These are phyloP conservation scores for Drepana falcataria DNA, from an alignment of 2,888 invertebrate species.

Conservation along the genomic window DNA sequence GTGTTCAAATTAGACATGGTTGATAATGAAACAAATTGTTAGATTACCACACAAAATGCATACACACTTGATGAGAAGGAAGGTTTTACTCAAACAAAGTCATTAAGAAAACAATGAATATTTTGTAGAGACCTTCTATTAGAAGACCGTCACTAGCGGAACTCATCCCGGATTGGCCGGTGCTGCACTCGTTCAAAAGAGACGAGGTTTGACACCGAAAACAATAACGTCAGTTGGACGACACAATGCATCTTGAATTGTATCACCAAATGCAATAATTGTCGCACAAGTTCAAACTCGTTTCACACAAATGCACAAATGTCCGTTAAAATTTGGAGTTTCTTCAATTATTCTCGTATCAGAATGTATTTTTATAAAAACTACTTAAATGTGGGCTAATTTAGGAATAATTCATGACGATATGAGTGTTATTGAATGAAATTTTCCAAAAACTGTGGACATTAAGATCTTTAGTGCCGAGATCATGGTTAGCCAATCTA, in stretches of 20 bases:
- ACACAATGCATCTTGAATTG: conserved; percentile 70
- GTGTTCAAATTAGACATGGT: too few relatives aligned
- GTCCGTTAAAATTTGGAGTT: conserved; percentile 37
- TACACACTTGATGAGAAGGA: not conserved
- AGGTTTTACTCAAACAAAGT: conserved; percentile 8
- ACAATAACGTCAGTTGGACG: conserved; percentile 46
- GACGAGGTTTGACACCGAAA: conserved; percentile 87
- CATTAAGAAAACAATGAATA: conserved; percentile 59
- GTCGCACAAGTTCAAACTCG: conserved; percentile 50
- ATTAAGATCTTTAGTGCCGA: conserved; percentile 34
- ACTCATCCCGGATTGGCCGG: conserved; percentile 98
- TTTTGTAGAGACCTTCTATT: conserved; percentile 75
- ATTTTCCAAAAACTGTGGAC: conserved; percentile 24
- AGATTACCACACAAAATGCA: not conserved
- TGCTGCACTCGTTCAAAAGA: conserved; percentile 88
- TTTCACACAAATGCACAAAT: conserved; percentile 38
- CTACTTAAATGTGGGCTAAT: too few relatives aligned
- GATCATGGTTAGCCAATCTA: conserved; percentile 41
- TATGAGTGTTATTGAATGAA: conserved; percentile 16
- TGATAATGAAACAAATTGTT: too few relatives aligned
- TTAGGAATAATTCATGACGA: not conserved
- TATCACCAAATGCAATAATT: conserved; percentile 60
- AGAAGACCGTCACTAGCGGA: conserved; percentile 95
- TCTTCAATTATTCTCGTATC: conserved; percentile 26
- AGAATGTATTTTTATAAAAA: not conserved